These are phyloP conservation scores for Brenthis hecate DNA, from an alignment of 2,888 invertebrate genomes.

Conservation along the genomic window DNA sequence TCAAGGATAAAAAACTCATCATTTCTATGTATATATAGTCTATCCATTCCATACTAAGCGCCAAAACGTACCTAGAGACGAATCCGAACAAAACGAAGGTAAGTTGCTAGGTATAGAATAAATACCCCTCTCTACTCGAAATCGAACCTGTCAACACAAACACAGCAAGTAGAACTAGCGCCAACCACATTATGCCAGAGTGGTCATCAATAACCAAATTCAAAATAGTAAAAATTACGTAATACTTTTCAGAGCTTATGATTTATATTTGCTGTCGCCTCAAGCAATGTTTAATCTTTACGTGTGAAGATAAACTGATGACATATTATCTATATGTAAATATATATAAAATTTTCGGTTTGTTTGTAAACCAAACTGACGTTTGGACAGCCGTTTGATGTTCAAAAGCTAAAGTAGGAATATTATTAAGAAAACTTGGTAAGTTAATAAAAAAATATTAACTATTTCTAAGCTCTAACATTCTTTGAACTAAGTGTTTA, in stretches of 20 bases:
- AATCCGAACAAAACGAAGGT: too few relatives aligned
- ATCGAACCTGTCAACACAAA: background rate
- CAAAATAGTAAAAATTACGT: conserved; percentile 10
- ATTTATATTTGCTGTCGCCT: conserved; percentile 10
- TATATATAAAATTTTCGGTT: conserved; percentile 32
- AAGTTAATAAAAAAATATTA: background rate
- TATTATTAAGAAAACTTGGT: background rate
- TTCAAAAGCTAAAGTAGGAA: too few relatives aligned
- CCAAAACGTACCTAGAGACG: too few relatives aligned
- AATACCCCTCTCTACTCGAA: background rate
- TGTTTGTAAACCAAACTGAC: conserved; percentile 15
- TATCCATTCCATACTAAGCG: too few relatives aligned
- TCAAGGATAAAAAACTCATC: too few relatives aligned
- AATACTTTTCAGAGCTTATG: conserved; percentile 9
- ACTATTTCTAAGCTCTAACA: too few relatives aligned
- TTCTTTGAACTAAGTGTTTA: too few relatives aligned
- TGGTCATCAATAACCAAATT: background rate
- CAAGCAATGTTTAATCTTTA: conserved; percentile 21
- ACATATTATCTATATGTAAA: conserved; percentile 32
- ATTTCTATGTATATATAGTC: too few relatives aligned
- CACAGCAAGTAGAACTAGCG: too few relatives aligned
- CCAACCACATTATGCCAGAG: too few relatives aligned
- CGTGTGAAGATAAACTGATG: conserved; percentile 33
- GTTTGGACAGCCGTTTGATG: background rate
- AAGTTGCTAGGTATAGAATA: too few relatives aligned